These are phyloP conservation scores for Papilio gigon DNA, from an alignment of 2,888 invertebrate genomes.

Conservation along the genomic window DNA sequence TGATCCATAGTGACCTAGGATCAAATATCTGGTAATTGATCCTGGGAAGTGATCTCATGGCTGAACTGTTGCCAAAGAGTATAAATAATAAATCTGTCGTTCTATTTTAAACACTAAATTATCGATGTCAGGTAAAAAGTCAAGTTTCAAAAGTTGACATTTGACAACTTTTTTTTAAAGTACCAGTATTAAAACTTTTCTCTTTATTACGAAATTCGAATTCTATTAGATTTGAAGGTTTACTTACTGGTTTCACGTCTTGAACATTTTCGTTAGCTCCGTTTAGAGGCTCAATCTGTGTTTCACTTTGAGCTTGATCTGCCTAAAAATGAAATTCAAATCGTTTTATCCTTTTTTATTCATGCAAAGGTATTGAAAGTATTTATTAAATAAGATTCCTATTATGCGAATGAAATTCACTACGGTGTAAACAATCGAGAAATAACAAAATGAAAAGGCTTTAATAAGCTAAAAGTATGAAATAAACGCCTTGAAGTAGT, in stretches of 20 bases:
- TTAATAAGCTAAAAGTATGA: neutral
- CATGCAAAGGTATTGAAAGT: neutral
- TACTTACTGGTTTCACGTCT: slow-evolving; percentile 20
- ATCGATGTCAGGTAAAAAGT: neutral
- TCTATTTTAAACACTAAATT: neutral
- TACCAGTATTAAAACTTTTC: neutral
- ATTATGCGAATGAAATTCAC: neutral
- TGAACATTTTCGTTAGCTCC: slow-evolving; percentile 11
- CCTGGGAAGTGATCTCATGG: slow-evolving; percentile 29
- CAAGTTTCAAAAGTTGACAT: neutral
- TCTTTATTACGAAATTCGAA: neutral
- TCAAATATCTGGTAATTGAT: slow-evolving; percentile 7
- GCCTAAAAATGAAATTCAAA: slow-evolving; percentile 5
- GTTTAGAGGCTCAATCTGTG: slow-evolving; percentile 1
- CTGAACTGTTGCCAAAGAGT: slow-evolving; percentile 2
- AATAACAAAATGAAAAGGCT: neutral
- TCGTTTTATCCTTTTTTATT: neutral
- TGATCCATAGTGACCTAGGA: slow-evolving; percentile 30
- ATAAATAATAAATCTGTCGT: neutral
- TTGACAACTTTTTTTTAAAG: neutral
- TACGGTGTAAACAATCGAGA: neutral
- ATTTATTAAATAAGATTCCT: neutral
- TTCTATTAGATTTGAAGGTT: neutral
- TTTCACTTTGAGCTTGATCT: slow-evolving; percentile 19
- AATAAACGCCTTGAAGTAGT: neutral